Evolutionary conservation across 2,888 invertebrate genomes (phyloP).

Genomic region (Polia nebulosa): DNA sequence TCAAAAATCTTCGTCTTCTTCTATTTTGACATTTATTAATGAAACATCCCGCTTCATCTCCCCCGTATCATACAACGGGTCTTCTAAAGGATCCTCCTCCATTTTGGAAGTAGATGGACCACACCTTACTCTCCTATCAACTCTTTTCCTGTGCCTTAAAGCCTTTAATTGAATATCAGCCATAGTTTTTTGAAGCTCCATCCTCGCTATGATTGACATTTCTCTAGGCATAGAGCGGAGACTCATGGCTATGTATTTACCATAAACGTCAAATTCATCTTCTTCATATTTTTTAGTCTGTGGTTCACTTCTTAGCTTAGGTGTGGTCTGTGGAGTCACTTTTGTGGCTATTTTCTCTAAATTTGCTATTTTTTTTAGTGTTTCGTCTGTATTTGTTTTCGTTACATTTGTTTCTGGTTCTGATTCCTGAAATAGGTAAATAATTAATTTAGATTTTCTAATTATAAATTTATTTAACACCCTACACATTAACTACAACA

Average conservation of each 20-base stretch:
- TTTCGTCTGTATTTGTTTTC: background rate
- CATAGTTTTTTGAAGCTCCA: constrained; percentile 43
- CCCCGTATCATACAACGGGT: background rate
- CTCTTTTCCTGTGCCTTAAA: background rate
- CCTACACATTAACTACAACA: too few relatives aligned
- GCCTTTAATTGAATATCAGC: constrained; percentile 31
- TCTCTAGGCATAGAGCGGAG: constrained; percentile 42
- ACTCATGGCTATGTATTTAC: constrained; percentile 38
- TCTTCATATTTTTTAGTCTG: constrained; percentile 20
- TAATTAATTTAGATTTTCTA: background rate
- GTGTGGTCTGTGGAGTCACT: background rate
- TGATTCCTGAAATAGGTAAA: constrained; percentile 11
- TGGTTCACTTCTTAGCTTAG: background rate
- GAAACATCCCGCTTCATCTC: background rate
- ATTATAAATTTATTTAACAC: too few relatives aligned
- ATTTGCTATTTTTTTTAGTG: background rate
- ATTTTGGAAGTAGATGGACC: constrained; percentile 16
- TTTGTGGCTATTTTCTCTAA: background rate
- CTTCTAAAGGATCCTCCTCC: background rate
- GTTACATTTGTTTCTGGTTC: background rate
- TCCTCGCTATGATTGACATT: constrained; percentile 38
- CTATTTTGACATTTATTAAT: constrained; percentile 18
- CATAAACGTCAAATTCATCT: constrained; percentile 43
- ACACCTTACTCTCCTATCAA: rapidly evolving
- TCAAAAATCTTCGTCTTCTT: constrained; percentile 2